Evolutionary conservation across 1,140 invertebrate genomes (phyloP).

Genomic region (Branchinecta lynchi): DNA sequence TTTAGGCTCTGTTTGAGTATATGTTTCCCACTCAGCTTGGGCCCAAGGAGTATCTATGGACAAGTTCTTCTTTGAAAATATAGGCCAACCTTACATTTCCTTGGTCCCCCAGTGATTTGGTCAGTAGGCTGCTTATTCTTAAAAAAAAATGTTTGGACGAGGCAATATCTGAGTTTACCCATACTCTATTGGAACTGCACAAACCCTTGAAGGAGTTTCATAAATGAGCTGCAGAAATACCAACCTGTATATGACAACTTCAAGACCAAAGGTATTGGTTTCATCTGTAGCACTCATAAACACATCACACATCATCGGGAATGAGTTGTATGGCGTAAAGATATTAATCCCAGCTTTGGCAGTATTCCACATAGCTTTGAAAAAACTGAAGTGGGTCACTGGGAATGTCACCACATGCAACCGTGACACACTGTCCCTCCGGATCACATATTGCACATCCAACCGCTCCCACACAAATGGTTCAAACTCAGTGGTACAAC

Average conservation of each 20-base stretch:
- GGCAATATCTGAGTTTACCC: too few species aligned
- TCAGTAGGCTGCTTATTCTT: too few species aligned
- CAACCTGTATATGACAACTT: slow-evolving; percentile 23
- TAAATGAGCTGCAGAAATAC: background rate
- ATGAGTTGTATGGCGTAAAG: slow-evolving; percentile 27
- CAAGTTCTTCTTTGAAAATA: too few species aligned
- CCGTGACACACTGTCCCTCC: slow-evolving; percentile 9
- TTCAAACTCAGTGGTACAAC: slow-evolving; percentile 24
- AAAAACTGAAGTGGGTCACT: slow-evolving; percentile 28
- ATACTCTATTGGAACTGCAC: too few species aligned
- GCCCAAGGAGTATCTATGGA: too few species aligned
- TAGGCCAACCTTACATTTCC: too few species aligned
- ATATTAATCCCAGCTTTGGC: slow-evolving; percentile 27
- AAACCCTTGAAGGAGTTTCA: too few species aligned
- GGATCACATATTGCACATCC: slow-evolving; percentile 17
- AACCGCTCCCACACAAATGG: slow-evolving; percentile 23
- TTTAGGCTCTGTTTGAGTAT: too few species aligned
- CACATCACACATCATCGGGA: slow-evolving; percentile 30
- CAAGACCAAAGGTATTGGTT: slow-evolving; percentile 27
- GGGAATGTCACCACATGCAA: slow-evolving; percentile 23
- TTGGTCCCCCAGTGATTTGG: too few species aligned
- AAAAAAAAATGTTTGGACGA: too few species aligned
- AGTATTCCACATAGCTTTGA: slow-evolving; percentile 27
- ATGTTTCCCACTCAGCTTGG: too few species aligned
- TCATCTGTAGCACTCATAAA: slow-evolving; percentile 28